Evolutionary conservation across 2,797 vertebrate species (phyloP).

Genomic region (Sebastolobus alascanus): DNA sequence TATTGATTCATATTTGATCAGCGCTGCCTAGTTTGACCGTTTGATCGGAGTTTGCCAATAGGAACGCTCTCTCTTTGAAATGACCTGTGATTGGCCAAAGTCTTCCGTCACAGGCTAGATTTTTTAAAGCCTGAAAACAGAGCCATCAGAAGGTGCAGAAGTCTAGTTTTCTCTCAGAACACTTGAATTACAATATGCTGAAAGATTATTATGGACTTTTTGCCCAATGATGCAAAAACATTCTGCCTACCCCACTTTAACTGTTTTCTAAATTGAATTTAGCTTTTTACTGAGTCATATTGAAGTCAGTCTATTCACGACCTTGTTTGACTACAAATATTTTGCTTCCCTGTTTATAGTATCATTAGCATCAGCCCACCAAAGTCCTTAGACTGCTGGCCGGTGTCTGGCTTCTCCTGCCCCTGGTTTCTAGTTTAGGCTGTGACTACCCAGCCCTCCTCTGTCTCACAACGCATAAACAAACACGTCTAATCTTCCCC

Average conservation of each 20-base stretch:
- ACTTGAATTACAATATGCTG: too few relatives aligned
- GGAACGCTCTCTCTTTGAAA: too few relatives aligned
- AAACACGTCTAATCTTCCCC: constrained; percentile 77
- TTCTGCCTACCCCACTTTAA: neutral
- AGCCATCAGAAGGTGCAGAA: too few relatives aligned
- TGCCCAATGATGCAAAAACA: too few relatives aligned
- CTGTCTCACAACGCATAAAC: constrained; percentile 62
- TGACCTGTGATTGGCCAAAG: too few relatives aligned
- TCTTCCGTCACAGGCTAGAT: too few relatives aligned
- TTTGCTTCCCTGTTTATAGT: constrained; percentile 59
- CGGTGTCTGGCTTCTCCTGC: constrained; percentile 26
- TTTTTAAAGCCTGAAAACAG: too few relatives aligned
- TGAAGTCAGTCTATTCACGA: constrained; percentile 22
- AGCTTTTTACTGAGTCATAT: constrained; percentile 23
- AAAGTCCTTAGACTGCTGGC: constrained; percentile 35
- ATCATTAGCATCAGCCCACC: constrained; percentile 54
- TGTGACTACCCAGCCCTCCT: constrained; percentile 47
- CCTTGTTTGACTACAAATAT: constrained; percentile 58
- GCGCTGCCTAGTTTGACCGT: too few relatives aligned
- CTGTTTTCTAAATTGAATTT: constrained; percentile 24
- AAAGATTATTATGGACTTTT: too few relatives aligned
- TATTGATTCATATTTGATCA: too few relatives aligned
- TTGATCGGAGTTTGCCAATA: too few relatives aligned
- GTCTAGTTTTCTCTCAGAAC: too few relatives aligned
- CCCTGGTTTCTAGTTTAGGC: constrained; percentile 48